Evolutionary conservation across 2,888 invertebrate species (phyloP), one percentile per base, ranked within the genome.

Genomic region (Anodontia alba): DNA sequence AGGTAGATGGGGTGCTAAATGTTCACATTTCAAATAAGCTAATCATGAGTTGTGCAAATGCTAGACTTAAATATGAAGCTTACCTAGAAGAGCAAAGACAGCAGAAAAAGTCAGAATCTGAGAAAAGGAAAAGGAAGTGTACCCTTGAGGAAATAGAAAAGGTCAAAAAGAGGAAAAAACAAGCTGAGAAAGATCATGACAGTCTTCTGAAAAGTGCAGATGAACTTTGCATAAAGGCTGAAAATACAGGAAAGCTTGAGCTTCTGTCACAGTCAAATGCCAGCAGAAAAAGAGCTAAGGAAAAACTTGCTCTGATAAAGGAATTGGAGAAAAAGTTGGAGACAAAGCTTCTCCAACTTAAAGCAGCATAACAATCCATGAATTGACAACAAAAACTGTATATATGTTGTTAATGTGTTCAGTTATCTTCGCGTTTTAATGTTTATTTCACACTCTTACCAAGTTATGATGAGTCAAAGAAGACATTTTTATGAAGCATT

Each of bases 221-320:
- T 74, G 54, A 74, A 26, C 62, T 79, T 29, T 62, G 74, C 20
- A 62, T 46, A 46, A 31, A 79, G 33, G 79, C 79, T 46, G 79
- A 79, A 46, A 79, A 79, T 66, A 79, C 62, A 33, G 12, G 31
- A 26, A 79, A 79, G 57, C 68, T 72, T 23, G 66, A 72, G 8
- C 46, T 70, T 20, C 17, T 76, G 54, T 15, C 29, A 1, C 66
- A 74, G 49, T 74, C 74, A 46, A 74, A 74, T 74, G 66, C 74
- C n/a, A 66, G 66, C 23, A 66, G 74, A 31, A n/a, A 1, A 5
- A 68, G 68, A 38, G 51, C 62, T 20, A 62, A 62, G 15, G 62
- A 62, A n/a, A 31, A 75, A 23, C 31, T 49, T 31, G 1, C 20
- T 5, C 5, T 33, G 33, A 38, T 38, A n/a, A n/a, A n/a, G n/a